Conservation (phyloP, 2,888 invertebrate genomes). For the Ectemnius cavifrons region DNA sequence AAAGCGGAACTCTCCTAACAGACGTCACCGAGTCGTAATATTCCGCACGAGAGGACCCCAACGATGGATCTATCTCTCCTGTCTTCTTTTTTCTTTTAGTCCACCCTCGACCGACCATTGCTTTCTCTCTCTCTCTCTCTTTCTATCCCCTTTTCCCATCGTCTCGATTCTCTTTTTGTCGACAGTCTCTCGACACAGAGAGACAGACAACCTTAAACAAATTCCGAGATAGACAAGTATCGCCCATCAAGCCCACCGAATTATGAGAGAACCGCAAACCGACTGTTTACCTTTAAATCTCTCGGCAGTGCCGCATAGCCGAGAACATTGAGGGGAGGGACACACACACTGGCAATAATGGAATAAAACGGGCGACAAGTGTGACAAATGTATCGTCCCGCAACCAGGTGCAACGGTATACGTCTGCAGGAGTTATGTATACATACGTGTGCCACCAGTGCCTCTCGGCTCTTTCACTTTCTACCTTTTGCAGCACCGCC, state of each 20-base stretch:
- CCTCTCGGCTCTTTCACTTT: too few species aligned
- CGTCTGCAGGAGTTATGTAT: too few species aligned
- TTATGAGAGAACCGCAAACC: slow-evolving; percentile 28
- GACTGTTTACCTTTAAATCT: slow-evolving; percentile 55
- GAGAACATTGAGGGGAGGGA: background rate
- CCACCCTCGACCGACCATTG: background rate
- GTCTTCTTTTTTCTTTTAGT: slow-evolving; percentile 12
- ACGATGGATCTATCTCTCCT: slow-evolving; percentile 27
- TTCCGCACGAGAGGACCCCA: slow-evolving; percentile 52
- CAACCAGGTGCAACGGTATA: background rate
- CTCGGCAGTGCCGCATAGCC: slow-evolving; percentile 2
- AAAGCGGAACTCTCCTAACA: slow-evolving; percentile 77
- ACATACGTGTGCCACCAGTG: too few species aligned
- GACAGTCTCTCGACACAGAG: background rate
- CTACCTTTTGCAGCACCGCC: too few species aligned
- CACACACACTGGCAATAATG: slow-evolving; percentile 43
- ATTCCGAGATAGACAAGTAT: slow-evolving; percentile 17
- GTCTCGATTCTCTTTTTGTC: background rate
- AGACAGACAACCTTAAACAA: slow-evolving; percentile 26
- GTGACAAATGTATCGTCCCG: slow-evolving; percentile 48
- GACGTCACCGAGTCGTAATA: slow-evolving; percentile 72
- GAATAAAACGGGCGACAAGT: slow-evolving; percentile 53
- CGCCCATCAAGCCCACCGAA: slow-evolving; percentile 28
- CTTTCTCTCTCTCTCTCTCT: background rate
- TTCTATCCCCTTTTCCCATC: slow-evolving; percentile 2